Percentiles rank a stretch among this genome's conserved stretches.
phyloP scores from a whole-genome alignment of 2,888 invertebrate genomes.

The Folsomia manolachei region DNA sequence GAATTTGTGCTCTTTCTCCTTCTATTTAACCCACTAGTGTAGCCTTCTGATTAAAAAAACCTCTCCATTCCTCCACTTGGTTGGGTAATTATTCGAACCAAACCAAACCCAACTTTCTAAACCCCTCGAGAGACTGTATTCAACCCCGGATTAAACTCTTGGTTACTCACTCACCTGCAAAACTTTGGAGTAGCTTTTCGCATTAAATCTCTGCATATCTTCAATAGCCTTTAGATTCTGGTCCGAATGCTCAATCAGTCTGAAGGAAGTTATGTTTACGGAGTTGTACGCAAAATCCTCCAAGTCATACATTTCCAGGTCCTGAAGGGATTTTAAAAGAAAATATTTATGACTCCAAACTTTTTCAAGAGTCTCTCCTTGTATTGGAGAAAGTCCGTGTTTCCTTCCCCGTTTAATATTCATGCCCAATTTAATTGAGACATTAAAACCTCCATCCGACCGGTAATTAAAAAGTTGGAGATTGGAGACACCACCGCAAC shows the following conservation, averaged over 20 bases:
- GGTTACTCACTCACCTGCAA: constrained; percentile 57
- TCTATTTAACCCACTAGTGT: too few relatives aligned
- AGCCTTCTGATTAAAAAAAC: too few relatives aligned
- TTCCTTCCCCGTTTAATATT: neutral
- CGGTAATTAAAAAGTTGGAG: constrained; percentile 20
- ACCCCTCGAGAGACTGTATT: too few relatives aligned
- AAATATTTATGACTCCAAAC: constrained; percentile 17
- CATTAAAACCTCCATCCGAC: neutral
- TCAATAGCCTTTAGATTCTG: constrained; percentile 71
- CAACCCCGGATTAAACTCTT: too few relatives aligned
- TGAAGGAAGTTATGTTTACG: constrained; percentile 92
- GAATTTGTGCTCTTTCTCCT: too few relatives aligned
- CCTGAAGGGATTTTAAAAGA: constrained; percentile 59
- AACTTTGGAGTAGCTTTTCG: constrained; percentile 70
- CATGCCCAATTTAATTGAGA: neutral
- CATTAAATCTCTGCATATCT: constrained; percentile 85
- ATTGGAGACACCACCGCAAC: too few relatives aligned
- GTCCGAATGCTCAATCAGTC: constrained; percentile 72
- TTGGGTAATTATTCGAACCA: too few relatives aligned
- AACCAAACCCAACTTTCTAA: too few relatives aligned
- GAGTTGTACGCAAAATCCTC: constrained; percentile 91
- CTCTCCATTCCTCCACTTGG: too few relatives aligned
- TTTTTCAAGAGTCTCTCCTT: too few relatives aligned
- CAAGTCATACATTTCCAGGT: constrained; percentile 79
- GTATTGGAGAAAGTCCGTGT: too few relatives aligned